phyloP scores from a whole-genome alignment of 2,888 invertebrate genomes.

The Scaptomyza parva region DNA sequence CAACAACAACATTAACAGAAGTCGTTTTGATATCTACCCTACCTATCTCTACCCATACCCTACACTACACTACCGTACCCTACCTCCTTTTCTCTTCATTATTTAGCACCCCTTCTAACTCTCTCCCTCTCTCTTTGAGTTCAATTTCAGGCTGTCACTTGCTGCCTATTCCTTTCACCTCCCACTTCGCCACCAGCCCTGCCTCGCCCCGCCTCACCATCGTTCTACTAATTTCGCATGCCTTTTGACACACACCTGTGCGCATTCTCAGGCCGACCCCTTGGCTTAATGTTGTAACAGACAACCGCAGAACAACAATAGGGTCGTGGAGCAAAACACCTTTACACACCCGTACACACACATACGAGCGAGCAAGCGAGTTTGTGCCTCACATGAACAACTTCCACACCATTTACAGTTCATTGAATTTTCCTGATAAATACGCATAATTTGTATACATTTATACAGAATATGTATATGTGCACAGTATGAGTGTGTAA shows the following conservation, averaged over 20 bases:
- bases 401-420: slow-evolving; percentile 78
- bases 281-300: slow-evolving; percentile 73
- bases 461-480: slow-evolving; percentile 50
- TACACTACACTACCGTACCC: no score
- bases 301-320: slow-evolving; percentile 67
- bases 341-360: slow-evolving; percentile 35
- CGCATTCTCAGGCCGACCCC: slow-evolving; percentile 68
- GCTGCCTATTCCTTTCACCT: slow-evolving; percentile 1
- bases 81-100: slow-evolving; percentile 22
- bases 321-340: slow-evolving; percentile 64
- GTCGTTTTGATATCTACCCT: slow-evolving; percentile 7
- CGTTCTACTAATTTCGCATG: slow-evolving; percentile 33
- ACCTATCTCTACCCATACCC: background rate
- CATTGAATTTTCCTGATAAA: slow-evolving; percentile 78
- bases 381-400: slow-evolving; percentile 64
- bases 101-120: slow-evolving; percentile 8
- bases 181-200: background rate
- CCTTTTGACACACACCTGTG: slow-evolving; percentile 78
- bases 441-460: slow-evolving; percentile 78
- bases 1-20: slow-evolving; percentile 9
- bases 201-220: background rate
- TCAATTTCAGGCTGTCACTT: slow-evolving; percentile 15
- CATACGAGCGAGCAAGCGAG: slow-evolving; percentile 19
- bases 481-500: no score
- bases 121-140: no score